A percentile compares a stretch with the other conserved stretches of the same genome.
These are phyloP conservation scores for Martes flavigula DNA, from an alignment of 2,797 vertebrate species.

Conservation along the genomic window DNA sequence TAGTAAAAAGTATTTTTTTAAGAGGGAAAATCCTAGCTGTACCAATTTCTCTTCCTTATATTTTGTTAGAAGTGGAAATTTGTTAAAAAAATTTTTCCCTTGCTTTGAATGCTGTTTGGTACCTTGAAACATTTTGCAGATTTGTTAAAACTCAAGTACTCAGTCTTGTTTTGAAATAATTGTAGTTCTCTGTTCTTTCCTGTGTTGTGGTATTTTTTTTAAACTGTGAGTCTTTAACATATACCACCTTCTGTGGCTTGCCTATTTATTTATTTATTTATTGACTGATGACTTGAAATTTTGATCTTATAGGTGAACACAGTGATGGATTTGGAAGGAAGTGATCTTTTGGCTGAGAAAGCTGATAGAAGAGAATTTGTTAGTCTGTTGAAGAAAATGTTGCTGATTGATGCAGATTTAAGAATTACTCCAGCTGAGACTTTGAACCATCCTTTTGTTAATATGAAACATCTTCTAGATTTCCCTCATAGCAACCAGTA, in stretches of 20 bases:
- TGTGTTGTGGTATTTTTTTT: neutral
- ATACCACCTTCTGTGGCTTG: neutral
- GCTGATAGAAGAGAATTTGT: conserved; percentile 97
- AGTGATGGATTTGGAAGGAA: conserved; percentile 98
- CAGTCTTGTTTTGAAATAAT: neutral
- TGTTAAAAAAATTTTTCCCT: neutral
- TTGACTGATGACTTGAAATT: conserved; percentile 45
- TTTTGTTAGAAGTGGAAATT: neutral
- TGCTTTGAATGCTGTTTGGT: conserved; percentile 51
- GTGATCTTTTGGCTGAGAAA: conserved; percentile 97
- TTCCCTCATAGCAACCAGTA: conserved; percentile 99
- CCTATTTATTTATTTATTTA: neutral
- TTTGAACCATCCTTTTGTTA: conserved; percentile 96
- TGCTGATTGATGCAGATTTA: conserved; percentile 96
- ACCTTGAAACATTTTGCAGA: conserved; percentile 42
- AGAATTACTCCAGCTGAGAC: conserved; percentile 95
- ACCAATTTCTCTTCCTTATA: neutral
- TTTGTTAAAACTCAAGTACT: conserved; percentile 1
- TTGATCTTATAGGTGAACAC: conserved; percentile 93
- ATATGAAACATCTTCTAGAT: conserved; percentile 98
- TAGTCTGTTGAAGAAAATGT: conserved; percentile 97
- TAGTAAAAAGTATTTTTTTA: conserved; percentile 26
- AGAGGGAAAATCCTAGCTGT: neutral
- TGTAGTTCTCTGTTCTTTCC: neutral
- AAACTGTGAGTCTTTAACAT: conserved; percentile 15